Base-by-base conservation (phyloP, 2,113 vertebrate species). In the Ameiurus melas region DNA sequence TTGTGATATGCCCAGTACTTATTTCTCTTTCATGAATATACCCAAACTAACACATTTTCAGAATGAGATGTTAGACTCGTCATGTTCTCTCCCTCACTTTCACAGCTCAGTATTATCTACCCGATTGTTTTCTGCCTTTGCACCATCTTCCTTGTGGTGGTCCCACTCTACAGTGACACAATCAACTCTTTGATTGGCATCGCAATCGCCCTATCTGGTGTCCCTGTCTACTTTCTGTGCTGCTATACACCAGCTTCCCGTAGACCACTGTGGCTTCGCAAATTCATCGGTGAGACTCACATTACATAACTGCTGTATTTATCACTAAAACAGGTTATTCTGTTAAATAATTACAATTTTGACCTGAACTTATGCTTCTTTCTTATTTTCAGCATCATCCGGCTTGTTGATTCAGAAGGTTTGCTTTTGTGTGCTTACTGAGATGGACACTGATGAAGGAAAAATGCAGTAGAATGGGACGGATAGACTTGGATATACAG, bases 171-270 rank as follows among this genome's bases (percentile, higher is more conserved):
- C 93, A 98, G 96, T 0, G 97, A 98, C 88, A 96, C 97, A 39
- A 66, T 96, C 91, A 98, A 97, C 92, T 98, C 97, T 13, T 93
- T 97, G 90, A 98, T 98, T 0, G 97, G 97, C 84, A 96, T 98
- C 2, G 95, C 91, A 90, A 98, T 98, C 0, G 97, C 96, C 3
- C 94, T 97, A 51, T 98, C 97, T 0, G 97, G 97, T 3, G 89
- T 98, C 22, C 97, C 97, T 0, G 95, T 98, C 25, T 98, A 98
- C 93, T 96, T 96, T 94, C 92, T 98, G 55, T 94, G 97, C 91
- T 91, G 94, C 93, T 92, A 96, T 91, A 95, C 96, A 36, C 96
- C 97, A 0, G 95, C 96, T 85, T 57, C 91, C 2, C 96, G 94
- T 79, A 96, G 96, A 83, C 97, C 97, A 0, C 64, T 78, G 79